Evolutionary conservation across 2,113 vertebrate genomes (phyloP).

Genomic region (Setophaga coronata): DNA sequence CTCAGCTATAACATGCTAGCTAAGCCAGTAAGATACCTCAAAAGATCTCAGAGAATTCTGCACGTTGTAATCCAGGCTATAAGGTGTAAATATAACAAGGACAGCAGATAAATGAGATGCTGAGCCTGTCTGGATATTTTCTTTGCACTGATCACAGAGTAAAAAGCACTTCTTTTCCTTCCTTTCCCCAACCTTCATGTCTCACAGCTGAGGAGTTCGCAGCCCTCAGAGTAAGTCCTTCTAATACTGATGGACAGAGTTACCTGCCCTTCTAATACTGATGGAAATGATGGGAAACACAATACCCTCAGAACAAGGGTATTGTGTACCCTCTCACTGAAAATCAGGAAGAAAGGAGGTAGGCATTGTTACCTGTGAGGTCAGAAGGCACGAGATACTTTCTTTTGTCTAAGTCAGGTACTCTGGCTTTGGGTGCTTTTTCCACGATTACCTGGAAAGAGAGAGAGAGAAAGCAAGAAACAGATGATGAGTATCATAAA

Average conservation of each 20-base stretch:
- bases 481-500: neutral
- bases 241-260: too few species aligned
- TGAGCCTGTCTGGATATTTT: neutral
- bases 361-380: constrained; percentile 85
- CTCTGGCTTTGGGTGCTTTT: constrained; percentile 89
- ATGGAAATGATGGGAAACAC: too few species aligned
- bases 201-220: too few species aligned
- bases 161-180: neutral
- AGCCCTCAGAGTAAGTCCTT: too few species aligned
- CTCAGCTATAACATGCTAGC: neutral
- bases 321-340: neutral
- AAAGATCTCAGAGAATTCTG: neutral
- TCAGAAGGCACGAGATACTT: constrained; percentile 97
- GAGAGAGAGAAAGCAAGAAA: neutral
- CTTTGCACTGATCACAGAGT: neutral
- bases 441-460: constrained; percentile 91
- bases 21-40: neutral
- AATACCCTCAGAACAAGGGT: too few species aligned
- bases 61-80: neutral
- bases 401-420: constrained; percentile 95
- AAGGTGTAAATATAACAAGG: neutral
- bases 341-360: neutral
- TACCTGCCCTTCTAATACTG: too few species aligned
- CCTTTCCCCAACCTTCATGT: too few species aligned
- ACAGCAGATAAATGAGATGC: neutral